These are phyloP conservation scores for Zelleria hepariella DNA, from an alignment of 2,888 invertebrate genomes.

Conservation along the genomic window DNA sequence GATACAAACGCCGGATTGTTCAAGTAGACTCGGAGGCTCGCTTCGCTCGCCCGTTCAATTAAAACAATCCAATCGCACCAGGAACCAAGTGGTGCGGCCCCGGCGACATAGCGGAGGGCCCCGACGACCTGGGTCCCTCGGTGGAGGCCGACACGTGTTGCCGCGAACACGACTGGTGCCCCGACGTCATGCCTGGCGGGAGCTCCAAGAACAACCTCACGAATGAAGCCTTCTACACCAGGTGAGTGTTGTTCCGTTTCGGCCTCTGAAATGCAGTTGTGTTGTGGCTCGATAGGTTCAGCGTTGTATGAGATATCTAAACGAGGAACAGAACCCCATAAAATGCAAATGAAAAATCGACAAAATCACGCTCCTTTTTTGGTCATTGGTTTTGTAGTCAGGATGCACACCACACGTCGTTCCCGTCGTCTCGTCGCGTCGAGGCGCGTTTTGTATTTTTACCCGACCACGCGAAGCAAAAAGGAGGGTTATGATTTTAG, in stretches of 20 bases:
- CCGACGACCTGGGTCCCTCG: slow-evolving; percentile 76
- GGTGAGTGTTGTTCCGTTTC: slow-evolving; percentile 37
- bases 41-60: background rate
- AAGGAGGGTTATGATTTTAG: too few relatives aligned
- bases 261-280: background rate
- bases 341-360: too few relatives aligned
- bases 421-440: too few relatives aligned
- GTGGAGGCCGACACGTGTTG: slow-evolving; percentile 79
- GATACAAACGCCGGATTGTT: too few relatives aligned
- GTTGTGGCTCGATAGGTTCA: background rate
- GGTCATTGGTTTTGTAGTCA: too few relatives aligned
- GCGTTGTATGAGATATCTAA: too few relatives aligned
- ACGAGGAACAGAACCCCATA: too few relatives aligned
- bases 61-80: slow-evolving; percentile 19
- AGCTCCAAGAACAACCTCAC: slow-evolving; percentile 71
- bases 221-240: slow-evolving; percentile 74
- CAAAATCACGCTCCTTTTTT: too few relatives aligned
- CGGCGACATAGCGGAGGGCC: slow-evolving; percentile 74
- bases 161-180: slow-evolving; percentile 79
- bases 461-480: too few relatives aligned
- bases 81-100: slow-evolving; percentile 89
- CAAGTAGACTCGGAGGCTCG: background rate
- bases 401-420: too few relatives aligned
- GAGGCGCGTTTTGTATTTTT: too few relatives aligned
- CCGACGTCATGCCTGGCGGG: slow-evolving; percentile 70